Base-by-base conservation (phyloP, 1,140 invertebrate genomes). In the Drosophila pseudoananassae region DNA sequence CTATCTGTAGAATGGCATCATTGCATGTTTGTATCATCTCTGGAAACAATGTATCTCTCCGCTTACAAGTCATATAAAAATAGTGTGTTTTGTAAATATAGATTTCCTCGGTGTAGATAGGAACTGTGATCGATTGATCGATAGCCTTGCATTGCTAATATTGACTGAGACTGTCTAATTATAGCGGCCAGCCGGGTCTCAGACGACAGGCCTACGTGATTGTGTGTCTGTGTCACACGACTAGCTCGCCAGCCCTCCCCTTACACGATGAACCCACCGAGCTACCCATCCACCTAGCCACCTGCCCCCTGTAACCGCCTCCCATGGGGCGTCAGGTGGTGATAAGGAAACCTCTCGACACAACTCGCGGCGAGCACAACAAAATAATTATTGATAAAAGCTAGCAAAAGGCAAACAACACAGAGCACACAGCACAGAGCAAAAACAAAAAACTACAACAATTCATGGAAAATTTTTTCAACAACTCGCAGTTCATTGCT, bases 361-460 rank as follows among this genome's bases (percentile, higher is more conserved):
- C 52, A 63, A 75, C 82, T 78, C 73, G 75, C 57, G 33, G 69
- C 58, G 78, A 72, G 83, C 83, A 88, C 83, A 88, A 88, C 83
- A 88, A 88, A 88, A 88, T 83, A 88, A 88, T 88, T 88, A 88
- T 88, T 88, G 83, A 88, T 88, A 88, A 85, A 85, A 87, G 83
- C 78, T 49, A 63, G 81, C 56, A 74, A 77, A 65, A 71, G 68
- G 69, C 73, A 83, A 74, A 80, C 77, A 75, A 60, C 63, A 71
- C 72, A 69, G 40, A 64, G 40, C 40, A 8, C 8, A 52, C 63
- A 73, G 36, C 40, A 25, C 58, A 12, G 27, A 20, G 46, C 61
- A 49, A 61, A 59, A 59, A 65, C 49, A 70, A 76, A 63, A 69
- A 61, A 78, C 31, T 64, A 82, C 75, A 83, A 76, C 75, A 72